Base-by-base conservation (phyloP, 2,797 vertebrate genomes). In the Garrulus glandarius region DNA sequence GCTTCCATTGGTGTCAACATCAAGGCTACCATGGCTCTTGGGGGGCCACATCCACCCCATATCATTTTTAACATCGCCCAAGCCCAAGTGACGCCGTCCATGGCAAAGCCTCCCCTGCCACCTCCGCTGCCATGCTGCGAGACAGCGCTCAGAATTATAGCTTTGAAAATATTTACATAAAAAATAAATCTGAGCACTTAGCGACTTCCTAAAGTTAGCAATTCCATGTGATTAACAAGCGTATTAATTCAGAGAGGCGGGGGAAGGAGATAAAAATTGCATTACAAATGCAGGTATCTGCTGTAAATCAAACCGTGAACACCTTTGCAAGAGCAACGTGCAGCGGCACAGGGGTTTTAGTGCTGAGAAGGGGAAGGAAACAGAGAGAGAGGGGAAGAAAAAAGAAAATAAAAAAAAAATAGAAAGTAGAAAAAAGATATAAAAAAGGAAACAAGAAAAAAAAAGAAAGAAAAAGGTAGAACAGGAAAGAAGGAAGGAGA, bases 121-220 rank as follows among this genome's bases (percentile, higher is more conserved):
- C 46, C 64, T 64, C 75, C 6, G 0, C 67, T 89, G 87, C 82
- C 61, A 21, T 7, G 76, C 78, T 37, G 72, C 13, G 36, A 95
- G 80, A 37, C 75, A 71, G 87, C 4, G 27, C 86, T 93, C n/a
- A 20, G 94, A 96, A 87, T 96, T 91, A 95, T 9, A 55, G 74
- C 84, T 91, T 83, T 47, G 89, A 93, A 96, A 96, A 97, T 95
- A 97, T 96, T 97, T 96, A 97, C 95, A 94, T 96, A 96, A 95
- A 96, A 96, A 93, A 94, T 93, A 97, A 95, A 96, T 94, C 91
- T 84, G 91, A 93, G 92, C 89, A 87, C 93, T 96, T 93, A 95
- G 92, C 78, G 81, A 95, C 93, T 93, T 97, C 95, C 94, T 96
- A 94, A 95, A 95, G 89, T 92, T 96, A 96, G 91, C 86, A 82